phyloP scores from a whole-genome alignment of 2,797 vertebrate species.

The Mionectes olivaceus region DNA sequence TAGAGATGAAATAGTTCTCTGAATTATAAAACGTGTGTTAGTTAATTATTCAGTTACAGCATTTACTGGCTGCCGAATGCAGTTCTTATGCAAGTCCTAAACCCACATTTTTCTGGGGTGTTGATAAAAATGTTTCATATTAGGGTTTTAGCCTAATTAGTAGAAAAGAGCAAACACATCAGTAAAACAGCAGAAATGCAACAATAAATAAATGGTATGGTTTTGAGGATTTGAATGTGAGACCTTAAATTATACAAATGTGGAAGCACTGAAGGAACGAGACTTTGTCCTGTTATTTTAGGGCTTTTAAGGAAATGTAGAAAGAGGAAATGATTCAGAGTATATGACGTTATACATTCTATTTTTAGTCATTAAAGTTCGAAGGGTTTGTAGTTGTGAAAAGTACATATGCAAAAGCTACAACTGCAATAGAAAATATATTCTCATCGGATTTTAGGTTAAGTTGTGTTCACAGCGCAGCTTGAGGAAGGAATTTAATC shows the following conservation, averaged over 20 bases:
- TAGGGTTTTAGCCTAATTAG: not conserved
- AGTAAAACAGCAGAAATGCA: not conserved
- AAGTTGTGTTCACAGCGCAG: not conserved
- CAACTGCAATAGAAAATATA: not conserved
- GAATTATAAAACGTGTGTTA: not conserved
- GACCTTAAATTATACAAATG: slow-evolving; percentile 3
- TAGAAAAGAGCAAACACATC: not conserved
- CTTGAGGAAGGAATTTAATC: not conserved
- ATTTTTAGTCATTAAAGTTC: slow-evolving; percentile 84
- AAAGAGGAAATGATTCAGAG: slow-evolving; percentile 78
- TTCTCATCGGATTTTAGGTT: not conserved
- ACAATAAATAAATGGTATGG: not conserved
- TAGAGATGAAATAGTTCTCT: not conserved
- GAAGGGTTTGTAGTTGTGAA: slow-evolving; percentile 73
- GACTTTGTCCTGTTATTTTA: slow-evolving; percentile 73
- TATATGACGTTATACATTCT: slow-evolving; percentile 73
- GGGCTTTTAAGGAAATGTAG: slow-evolving; percentile 73
- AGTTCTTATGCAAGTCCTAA: not conserved
- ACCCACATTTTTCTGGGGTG: not conserved
- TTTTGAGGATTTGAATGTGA: slow-evolving; percentile 23
- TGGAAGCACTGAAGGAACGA: slow-evolving; percentile 27
- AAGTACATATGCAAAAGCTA: slow-evolving; percentile 68
- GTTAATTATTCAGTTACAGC: not conserved
- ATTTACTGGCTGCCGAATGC: not conserved
- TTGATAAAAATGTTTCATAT: not conserved